Conservation (phyloP, 2,113 vertebrate genomes). For the Cyrtonyx montezumae region DNA sequence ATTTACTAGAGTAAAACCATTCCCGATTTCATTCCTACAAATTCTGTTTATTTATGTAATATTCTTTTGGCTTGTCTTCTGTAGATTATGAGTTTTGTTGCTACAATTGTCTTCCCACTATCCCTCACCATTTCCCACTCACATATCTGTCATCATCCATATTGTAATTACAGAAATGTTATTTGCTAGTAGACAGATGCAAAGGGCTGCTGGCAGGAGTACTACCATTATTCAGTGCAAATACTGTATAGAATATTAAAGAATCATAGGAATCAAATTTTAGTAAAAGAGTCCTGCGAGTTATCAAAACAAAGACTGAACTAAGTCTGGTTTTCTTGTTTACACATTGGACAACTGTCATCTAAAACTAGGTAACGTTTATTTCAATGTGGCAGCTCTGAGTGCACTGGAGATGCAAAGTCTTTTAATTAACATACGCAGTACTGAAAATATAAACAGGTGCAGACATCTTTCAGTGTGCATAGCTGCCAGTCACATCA, state of each 20-base stretch:
- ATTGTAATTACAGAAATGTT: conserved; percentile 61
- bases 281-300: conserved; percentile 7
- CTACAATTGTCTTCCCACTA: conserved; percentile 27
- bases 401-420: background rate
- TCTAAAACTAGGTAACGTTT: conserved; percentile 7
- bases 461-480: conserved; percentile 36
- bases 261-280: conserved; percentile 53
- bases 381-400: conserved; percentile 43
- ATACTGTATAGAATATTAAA: conserved; percentile 54
- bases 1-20: background rate
- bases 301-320: conserved; percentile 32
- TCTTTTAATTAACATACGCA: conserved; percentile 68
- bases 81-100: background rate
- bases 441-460: conserved; percentile 45
- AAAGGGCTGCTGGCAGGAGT: conserved; percentile 25
- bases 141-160: background rate
- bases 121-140: background rate
- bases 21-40: background rate
- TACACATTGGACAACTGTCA: conserved; percentile 42
- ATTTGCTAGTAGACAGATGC: conserved; percentile 41
- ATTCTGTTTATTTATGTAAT: conserved; percentile 22
- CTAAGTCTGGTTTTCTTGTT: conserved; percentile 45
- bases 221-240: conserved; percentile 48
- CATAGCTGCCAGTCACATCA: conserved; percentile 49
- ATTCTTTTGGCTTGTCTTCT: conserved; percentile 15